phyloP scores from a whole-genome alignment of 2,113 vertebrate species.

The Caretta caretta region DNA sequence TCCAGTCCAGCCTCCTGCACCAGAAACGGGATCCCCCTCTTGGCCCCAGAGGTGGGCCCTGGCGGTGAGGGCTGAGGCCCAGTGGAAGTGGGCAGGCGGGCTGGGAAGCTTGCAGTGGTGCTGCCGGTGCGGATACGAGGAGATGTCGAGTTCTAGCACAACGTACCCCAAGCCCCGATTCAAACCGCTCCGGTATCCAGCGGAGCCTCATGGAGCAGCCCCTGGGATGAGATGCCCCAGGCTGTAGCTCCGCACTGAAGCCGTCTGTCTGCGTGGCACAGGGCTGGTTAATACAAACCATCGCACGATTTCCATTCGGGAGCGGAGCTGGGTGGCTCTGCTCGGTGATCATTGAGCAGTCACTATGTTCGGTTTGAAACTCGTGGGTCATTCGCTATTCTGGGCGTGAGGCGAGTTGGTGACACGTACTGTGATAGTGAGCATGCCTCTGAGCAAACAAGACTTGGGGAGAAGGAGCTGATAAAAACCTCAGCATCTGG shows the following conservation, averaged over 20 bases:
- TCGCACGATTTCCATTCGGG: too few relatives aligned
- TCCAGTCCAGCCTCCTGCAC: too few relatives aligned
- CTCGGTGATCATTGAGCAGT: neutral
- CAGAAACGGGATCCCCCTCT: too few relatives aligned
- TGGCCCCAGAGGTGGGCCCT: neutral
- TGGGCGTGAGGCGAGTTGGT: neutral
- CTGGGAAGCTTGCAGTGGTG: neutral
- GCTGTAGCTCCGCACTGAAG: neutral
- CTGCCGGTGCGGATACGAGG: neutral
- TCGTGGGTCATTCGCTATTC: neutral
- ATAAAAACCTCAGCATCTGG: neutral
- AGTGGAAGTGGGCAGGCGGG: neutral
- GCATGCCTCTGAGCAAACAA: neutral
- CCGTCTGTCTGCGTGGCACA: neutral
- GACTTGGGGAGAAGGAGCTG: neutral
- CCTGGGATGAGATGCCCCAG: neutral
- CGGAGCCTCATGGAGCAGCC: neutral
- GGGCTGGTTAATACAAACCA: neutral
- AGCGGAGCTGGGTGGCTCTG: neutral
- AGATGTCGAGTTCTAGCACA: neutral
- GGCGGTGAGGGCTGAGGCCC: neutral
- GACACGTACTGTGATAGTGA: neutral
- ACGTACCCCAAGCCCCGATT: neutral
- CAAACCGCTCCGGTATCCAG: neutral
- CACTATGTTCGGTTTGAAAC: neutral